These are phyloP conservation scores for Andricus grossulariae DNA, from an alignment of 1,140 invertebrate species.

Conservation along the genomic window DNA sequence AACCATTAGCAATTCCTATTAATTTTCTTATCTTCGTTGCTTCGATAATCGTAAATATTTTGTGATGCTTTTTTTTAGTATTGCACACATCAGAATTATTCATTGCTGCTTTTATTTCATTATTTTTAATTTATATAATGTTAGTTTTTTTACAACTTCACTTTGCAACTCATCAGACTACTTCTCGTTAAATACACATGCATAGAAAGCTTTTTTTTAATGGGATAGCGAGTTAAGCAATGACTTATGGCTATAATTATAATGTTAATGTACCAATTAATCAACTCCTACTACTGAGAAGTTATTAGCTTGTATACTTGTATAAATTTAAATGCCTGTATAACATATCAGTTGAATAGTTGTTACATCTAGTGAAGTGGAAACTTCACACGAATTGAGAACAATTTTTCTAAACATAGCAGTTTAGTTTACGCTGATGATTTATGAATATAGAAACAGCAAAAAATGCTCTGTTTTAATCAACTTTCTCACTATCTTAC, in stretches of 20 bases:
- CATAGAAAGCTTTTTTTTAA: background rate
- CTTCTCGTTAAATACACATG: background rate
- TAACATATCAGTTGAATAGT: background rate
- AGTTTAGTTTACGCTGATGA: background rate
- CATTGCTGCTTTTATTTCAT: too few relatives aligned
- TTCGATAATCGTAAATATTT: background rate
- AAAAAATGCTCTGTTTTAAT: background rate
- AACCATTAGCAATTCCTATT: background rate
- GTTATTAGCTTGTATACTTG: background rate
- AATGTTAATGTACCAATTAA: background rate
- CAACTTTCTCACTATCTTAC: too few relatives aligned
- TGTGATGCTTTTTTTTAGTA: too few relatives aligned
- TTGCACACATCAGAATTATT: too few relatives aligned
- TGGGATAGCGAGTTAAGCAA: background rate
- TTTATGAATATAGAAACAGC: background rate
- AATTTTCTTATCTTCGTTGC: background rate
- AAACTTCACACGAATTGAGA: background rate
- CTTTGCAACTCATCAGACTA: background rate
- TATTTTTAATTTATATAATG: too few relatives aligned
- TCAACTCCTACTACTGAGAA: constrained; percentile 4
- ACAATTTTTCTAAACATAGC: background rate
- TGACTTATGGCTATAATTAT: background rate
- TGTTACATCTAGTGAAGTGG: background rate
- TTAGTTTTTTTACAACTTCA: background rate
- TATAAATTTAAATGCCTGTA: background rate